Evolutionary conservation across 1,140 invertebrate species (phyloP).

Genomic region (Aleiodes sp.): DNA sequence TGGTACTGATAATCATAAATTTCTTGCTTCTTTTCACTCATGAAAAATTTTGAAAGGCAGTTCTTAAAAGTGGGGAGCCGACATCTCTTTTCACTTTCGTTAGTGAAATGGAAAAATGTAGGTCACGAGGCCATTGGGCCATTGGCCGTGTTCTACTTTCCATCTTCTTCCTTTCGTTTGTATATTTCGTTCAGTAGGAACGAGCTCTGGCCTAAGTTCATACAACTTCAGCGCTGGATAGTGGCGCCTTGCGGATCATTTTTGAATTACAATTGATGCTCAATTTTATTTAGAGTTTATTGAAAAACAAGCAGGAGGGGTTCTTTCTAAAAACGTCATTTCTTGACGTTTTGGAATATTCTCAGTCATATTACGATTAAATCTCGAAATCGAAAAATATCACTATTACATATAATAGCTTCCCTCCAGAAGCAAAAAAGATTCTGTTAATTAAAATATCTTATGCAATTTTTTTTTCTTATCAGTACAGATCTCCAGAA

Average conservation of each 20-base stretch:
- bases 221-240: constrained; percentile 20
- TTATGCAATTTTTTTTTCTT: not conserved
- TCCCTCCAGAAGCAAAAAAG: too few relatives aligned
- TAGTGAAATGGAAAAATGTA: constrained; percentile 54
- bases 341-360: too few relatives aligned
- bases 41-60: constrained; percentile 25
- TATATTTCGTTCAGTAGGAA: constrained; percentile 46
- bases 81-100: constrained; percentile 67
- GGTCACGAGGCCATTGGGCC: constrained; percentile 62
- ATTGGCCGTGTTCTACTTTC: constrained; percentile 64
- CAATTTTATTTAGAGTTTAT: too few relatives aligned
- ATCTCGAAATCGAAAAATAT: too few relatives aligned
- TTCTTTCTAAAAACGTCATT: too few relatives aligned
- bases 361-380: too few relatives aligned
- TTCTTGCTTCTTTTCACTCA: constrained; percentile 8
- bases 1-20: constrained; percentile 42
- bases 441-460: too few relatives aligned
- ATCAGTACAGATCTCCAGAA: constrained; percentile 1
- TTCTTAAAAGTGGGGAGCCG: not conserved
- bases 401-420: too few relatives aligned
- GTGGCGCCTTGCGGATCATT: constrained; percentile 36
- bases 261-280: too few relatives aligned
- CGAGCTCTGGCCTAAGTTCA: constrained; percentile 37
- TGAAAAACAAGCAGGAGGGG: too few relatives aligned
- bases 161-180: constrained; percentile 58